Evolutionary conservation across 2,113 vertebrate species (phyloP), one percentile per base, ranked within the genome.

Genomic region (Rhabdomys dilectus): DNA sequence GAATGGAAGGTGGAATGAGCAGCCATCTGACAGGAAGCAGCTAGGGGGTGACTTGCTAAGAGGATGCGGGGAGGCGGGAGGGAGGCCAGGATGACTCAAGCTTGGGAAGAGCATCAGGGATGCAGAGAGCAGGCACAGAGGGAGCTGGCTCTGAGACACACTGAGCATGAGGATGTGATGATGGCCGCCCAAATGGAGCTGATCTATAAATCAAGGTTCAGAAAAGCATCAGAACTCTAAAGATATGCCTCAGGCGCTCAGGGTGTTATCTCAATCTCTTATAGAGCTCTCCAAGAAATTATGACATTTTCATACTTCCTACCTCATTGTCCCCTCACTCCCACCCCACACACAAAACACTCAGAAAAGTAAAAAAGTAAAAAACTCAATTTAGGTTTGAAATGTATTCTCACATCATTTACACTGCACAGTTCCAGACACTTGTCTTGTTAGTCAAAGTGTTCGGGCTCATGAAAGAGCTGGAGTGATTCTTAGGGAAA

Each of bases 381-480:
- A n/a, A n/a, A 92, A 92, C 53, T 93, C 80, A 60, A 26, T 9
- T 84, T 56, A 53, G 51, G 39, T 80, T 88, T 91, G 85, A 93
- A 94, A 89, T 80, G 39, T 31, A 73, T 2, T 73, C 15, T 26
- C 29, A 78, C 3, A 5, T 42, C 82, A 77, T 48, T 81, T 81
- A 36, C n/a, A 39, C 0, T 34, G 70, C 19, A 66, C 24, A 62
- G 72, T 26, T 86, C 62, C 22, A 81, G 66, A 62, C n/a, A 39
- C 92, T 60, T 91, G 70, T 93, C 92, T 96, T 93, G 34, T 68
- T 80, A 89, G 95, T 72, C 75, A 75, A 95, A 97, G 88, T 82
- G 96, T 81, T 15, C 73, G 6, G 22, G 75, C 45, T 21, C 13
- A 78, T 2, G 11, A 62, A 97, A 70, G 42, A 72, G 64, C 68